These are phyloP conservation scores for Mallateleia sp. DNA, from an alignment of 2,888 invertebrate species.

Conservation along the genomic window DNA sequence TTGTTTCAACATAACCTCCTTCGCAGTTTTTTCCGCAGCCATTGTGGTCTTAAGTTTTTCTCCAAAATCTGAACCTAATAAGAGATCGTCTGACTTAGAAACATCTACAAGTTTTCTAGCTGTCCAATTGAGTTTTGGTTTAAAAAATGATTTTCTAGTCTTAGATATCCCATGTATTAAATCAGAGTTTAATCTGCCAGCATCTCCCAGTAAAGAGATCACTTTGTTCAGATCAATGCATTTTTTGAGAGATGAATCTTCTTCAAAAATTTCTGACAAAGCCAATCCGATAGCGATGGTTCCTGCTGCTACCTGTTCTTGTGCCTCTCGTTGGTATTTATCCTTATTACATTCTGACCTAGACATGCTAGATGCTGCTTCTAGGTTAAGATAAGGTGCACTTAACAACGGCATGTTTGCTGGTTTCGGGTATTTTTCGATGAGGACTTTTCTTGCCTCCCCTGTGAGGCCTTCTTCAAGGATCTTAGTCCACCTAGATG, in stretches of 20 bases:
- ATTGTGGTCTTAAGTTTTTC: conserved; percentile 24
- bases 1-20: conserved; percentile 4
- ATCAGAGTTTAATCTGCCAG: background rate
- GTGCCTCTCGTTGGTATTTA: background rate
- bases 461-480: background rate
- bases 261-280: conserved; percentile 11
- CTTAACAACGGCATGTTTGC: background rate
- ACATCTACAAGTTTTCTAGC: background rate
- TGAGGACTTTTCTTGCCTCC: background rate
- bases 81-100: background rate
- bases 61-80: conserved; percentile 28
- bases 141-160: background rate
- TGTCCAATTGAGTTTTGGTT: background rate
- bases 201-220: background rate
- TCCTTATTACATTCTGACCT: background rate
- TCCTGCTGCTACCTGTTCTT: background rate
- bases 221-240: background rate
- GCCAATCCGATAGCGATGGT: background rate
- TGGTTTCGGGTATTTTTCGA: conserved; percentile 9
- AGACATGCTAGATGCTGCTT: background rate
- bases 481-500: background rate
- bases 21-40: conserved; percentile 16
- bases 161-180: background rate
- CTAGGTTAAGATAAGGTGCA: background rate
- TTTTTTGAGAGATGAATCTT: background rate